Conservation (phyloP, 2,888 invertebrate species). For the Zelleria hepariella region DNA sequence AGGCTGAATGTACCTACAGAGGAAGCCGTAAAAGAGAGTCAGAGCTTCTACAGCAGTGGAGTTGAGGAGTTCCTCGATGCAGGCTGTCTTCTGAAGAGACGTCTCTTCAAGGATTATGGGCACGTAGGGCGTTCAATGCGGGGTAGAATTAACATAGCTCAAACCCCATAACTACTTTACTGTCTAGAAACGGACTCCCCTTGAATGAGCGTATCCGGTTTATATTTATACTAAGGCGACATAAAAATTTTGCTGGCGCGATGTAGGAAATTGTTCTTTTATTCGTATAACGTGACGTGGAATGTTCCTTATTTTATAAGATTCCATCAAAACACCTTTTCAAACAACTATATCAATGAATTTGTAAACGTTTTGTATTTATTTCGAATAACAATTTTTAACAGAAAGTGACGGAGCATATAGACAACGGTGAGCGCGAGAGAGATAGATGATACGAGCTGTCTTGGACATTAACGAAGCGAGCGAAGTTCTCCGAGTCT, state of each 20-base stretch:
- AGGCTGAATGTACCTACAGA: no score
- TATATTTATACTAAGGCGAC: not conserved
- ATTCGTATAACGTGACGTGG: not conserved
- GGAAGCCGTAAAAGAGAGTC: slow-evolving; percentile 5
- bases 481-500: no score
- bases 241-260: not conserved
- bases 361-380: not conserved
- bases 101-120: not conserved
- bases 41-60: slow-evolving; percentile 5
- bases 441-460: not conserved
- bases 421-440: not conserved
- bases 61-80: slow-evolving; percentile 1
- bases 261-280: not conserved
- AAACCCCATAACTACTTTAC: slow-evolving; percentile 3
- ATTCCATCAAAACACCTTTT: not conserved
- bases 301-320: not conserved
- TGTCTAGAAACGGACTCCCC: slow-evolving; percentile 8
- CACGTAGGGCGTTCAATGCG: not conserved
- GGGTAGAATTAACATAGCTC: slow-evolving; percentile 3
- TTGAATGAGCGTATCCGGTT: not conserved
- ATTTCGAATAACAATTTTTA: not conserved
- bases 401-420: not conserved
- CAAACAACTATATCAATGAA: not conserved
- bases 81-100: not conserved
- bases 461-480: no score